Evolutionary conservation across 2,113 vertebrate species (phyloP), one percentile per base, ranked within the genome.

Genomic region (Amazona vittata): DNA sequence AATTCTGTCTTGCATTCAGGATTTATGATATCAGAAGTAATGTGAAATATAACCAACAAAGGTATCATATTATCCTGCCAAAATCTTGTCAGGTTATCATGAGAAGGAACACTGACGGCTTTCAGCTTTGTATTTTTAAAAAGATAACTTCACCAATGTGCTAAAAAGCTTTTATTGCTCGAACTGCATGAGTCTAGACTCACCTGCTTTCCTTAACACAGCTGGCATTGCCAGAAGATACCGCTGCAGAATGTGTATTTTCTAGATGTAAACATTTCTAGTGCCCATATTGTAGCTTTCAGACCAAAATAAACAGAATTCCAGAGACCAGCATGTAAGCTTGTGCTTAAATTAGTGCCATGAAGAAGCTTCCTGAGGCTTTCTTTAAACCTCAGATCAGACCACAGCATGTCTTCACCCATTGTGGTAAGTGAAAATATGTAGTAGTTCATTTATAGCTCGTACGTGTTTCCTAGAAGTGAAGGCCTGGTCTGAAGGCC

Each of bases 271-370:
- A 97, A 93, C 68, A 86, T 89, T 94, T 80, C 68, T 81, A 88
- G 83, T 94, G 70, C 90, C 84, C 84, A 63, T 94, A 83, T 60
- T 86, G 64, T 83, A 93, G 71, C 57, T 41, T 92, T 94, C 68
- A 92, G 79, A 93, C 79, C 82, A 95, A 94, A 97, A 95, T 94
- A 95, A 95, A 93, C 79, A 94, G 75, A 88, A 93, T 96, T 95
- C 90, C 69, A 88, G 79, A 88, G 87, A 89, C 75, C 68, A 71
- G 55, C 24, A 35, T 93, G 87, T 93, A 92, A 93, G 71, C 74
- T 89, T 68, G 47, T 95, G 55, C 94, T 88, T 94, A 81, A 95
- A 74, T 93, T 92, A 28, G 71, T 94, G 50, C 88, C 82, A 11
- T 88, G 83, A 79, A 90, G 88, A 94, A 89, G 39, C 86, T 89